Evolutionary conservation across 2,797 vertebrate species (phyloP).

Genomic region (Valencia hispanica): DNA sequence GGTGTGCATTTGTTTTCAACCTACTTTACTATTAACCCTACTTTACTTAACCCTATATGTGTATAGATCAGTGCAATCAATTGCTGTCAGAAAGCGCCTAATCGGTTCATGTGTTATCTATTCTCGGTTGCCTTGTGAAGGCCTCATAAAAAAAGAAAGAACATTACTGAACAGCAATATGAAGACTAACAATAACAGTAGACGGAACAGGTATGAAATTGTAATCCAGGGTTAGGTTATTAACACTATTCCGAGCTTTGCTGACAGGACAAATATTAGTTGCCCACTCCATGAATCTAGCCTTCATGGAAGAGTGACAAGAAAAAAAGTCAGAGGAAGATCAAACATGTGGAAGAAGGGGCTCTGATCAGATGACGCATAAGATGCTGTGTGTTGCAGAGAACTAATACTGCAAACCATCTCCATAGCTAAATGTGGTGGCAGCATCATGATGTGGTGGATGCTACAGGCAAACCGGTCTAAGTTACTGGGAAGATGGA

Average conservation of each 20-base stretch:
- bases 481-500: neutral
- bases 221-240: neutral
- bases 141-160: neutral
- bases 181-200: neutral
- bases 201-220: neutral
- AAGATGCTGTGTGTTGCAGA: neutral
- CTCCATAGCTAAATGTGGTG: neutral
- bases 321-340: neutral
- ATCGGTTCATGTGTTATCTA: neutral
- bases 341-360: neutral
- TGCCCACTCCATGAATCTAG: neutral
- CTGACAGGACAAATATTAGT: neutral
- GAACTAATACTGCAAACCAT: neutral
- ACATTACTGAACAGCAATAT: neutral
- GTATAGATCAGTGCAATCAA: neutral
- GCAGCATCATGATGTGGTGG: neutral
- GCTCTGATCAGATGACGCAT: neutral
- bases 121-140: neutral
- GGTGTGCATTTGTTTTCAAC: neutral
- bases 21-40: neutral
- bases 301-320: neutral
- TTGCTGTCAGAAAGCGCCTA: neutral
- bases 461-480: neutral
- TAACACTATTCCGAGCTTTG: too few species aligned
- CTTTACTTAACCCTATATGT: neutral